A percentile compares a stretch with the other conserved stretches of the same genome.
Conservation (phyloP, 2,113 vertebrate species). For the Otolemur garnettii region DNA sequence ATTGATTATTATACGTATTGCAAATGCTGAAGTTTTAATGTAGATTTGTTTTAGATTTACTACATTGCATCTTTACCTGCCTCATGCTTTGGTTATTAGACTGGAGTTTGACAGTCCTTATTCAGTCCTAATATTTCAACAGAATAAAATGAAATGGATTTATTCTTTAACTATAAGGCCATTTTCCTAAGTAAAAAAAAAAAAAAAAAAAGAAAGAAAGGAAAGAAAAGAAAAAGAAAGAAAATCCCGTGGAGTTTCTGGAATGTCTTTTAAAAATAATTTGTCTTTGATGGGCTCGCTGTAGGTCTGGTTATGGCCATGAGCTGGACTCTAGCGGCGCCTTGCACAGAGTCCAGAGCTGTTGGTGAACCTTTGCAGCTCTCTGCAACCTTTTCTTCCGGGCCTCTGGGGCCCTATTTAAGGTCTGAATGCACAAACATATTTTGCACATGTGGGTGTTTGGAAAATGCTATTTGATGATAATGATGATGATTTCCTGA, state of each 20-base stretch:
- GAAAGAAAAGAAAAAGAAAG: not conserved
- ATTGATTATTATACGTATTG: not conserved
- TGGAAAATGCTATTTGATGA: slow-evolving; percentile 78
- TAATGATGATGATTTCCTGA: slow-evolving; percentile 78
- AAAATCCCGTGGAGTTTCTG: slow-evolving; percentile 71
- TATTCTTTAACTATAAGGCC: slow-evolving; percentile 73
- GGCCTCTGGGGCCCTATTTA: not conserved
- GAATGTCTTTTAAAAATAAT: slow-evolving; percentile 79
- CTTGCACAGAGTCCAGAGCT: not conserved
- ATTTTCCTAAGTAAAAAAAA: slow-evolving; percentile 73
- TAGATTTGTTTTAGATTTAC: not conserved
- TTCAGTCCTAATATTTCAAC: not conserved
- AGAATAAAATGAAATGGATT: not conserved
- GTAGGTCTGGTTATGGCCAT: not conserved
- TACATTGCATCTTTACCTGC: not conserved
- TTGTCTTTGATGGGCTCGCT: slow-evolving; percentile 63
- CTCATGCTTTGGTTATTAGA: not conserved
- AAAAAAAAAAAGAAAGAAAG: not conserved
- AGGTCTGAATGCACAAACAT: slow-evolving; percentile 45
- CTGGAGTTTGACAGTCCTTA: not conserved
- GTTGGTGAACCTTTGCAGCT: not conserved
- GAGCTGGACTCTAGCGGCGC: rapidly evolving
- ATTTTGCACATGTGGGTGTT: slow-evolving; percentile 76
- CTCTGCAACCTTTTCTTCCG: not conserved
- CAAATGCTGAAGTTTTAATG: not conserved